These are phyloP conservation scores for Phyllostomus discolor DNA, from an alignment of 2,113 vertebrate species.

Conservation along the genomic window DNA sequence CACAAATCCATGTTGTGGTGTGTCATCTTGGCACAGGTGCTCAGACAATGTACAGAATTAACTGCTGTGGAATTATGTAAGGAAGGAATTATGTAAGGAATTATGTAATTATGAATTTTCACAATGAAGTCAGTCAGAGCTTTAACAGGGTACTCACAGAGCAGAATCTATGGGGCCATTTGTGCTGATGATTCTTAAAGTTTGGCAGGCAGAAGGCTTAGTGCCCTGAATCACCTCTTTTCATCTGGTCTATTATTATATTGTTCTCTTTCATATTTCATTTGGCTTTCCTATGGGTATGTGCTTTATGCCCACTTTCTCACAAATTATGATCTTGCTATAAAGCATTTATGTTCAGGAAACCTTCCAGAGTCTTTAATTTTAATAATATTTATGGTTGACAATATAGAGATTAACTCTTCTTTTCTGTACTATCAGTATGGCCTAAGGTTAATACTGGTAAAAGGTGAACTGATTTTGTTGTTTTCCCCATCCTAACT, in stretches of 20 bases:
- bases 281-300: conserved; percentile 16
- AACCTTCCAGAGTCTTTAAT: conserved; percentile 14
- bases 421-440: neutral
- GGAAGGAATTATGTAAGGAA: neutral
- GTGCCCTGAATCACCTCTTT: neutral
- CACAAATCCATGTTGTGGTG: neutral
- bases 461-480: neutral
- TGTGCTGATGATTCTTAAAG: neutral
- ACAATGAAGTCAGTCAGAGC: neutral
- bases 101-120: neutral
- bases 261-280: conserved; percentile 51
- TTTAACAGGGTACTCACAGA: neutral
- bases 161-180: neutral
- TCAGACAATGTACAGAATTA: neutral
- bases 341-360: conserved; percentile 36
- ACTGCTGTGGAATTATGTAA: neutral
- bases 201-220: neutral
- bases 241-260: neutral
- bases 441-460: neutral
- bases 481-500: neutral
- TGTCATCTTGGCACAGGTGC: neutral
- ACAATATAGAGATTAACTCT: neutral
- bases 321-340: neutral
- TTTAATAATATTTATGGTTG: conserved; percentile 1
- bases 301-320: conserved; percentile 11